Evolutionary conservation across 2,888 invertebrate genomes (phyloP).

Genomic region (Linnaemya vulpina): DNA sequence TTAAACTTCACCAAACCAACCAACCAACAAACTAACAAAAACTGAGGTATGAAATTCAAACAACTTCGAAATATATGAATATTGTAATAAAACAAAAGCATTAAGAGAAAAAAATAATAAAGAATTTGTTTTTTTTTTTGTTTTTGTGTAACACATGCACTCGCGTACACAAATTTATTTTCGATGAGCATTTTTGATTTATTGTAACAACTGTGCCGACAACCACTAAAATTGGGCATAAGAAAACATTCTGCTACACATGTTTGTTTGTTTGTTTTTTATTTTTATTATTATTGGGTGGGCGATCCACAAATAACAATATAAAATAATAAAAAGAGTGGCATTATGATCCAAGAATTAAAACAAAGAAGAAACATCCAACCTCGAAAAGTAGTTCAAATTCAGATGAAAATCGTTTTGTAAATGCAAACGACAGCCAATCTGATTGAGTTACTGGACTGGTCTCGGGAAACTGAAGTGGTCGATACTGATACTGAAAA

Average conservation of each 20-base stretch:
- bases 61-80: slow-evolving; percentile 49
- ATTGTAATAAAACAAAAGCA: slow-evolving; percentile 50
- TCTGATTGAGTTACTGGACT: no score
- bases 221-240: slow-evolving; percentile 61
- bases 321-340: slow-evolving; percentile 25
- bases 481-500: neutral
- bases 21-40: slow-evolving; percentile 13
- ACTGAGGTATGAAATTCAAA: slow-evolving; percentile 44
- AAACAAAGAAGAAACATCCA: slow-evolving; percentile 19
- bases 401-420: neutral
- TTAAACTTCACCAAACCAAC: slow-evolving; percentile 44
- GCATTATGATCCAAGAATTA: slow-evolving; percentile 31
- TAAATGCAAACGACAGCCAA: no score
- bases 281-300: slow-evolving; percentile 72
- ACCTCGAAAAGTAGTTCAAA: neutral
- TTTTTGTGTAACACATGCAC: slow-evolving; percentile 28
- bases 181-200: slow-evolving; percentile 72
- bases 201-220: slow-evolving; percentile 72
- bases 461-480: neutral
- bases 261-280: slow-evolving; percentile 35
- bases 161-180: slow-evolving; percentile 50
- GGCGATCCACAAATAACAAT: slow-evolving; percentile 51
- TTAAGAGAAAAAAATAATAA: slow-evolving; percentile 12
- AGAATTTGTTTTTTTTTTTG: slow-evolving; percentile 29
- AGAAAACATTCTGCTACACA: slow-evolving; percentile 26